Evolutionary conservation across 2,888 invertebrate genomes (phyloP), one percentile per base, ranked within the genome.

Genomic region (Oscheius sp.): DNA sequence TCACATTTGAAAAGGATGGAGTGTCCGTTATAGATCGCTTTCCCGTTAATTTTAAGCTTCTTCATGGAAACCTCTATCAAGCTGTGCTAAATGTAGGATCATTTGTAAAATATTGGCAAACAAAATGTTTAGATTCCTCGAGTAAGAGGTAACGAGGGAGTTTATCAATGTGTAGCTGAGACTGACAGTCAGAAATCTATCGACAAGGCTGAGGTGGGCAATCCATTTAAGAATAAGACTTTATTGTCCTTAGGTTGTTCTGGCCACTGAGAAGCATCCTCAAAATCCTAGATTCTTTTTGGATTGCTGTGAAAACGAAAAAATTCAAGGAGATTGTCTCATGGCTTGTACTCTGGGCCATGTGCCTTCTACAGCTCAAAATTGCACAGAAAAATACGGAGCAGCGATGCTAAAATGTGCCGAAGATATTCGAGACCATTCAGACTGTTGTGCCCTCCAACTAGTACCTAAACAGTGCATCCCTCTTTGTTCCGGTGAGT

Each of bases 401-500:
- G 25, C 50, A 10, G 45, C 72, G 8, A 64, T 77, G 23, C 72
- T 80, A 27, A 78, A 75, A 63, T 80, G 80, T 46, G 76, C 80
- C 3, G 46, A 66, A 1, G 78, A 78, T 45, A 63, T 70, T n/a
- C 66, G 73, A 6, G 80, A 80, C 64, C 80, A 80, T 65, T 72
- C 75, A 5, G 80, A 80, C 34, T 80, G 80, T 45, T 80, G 80
- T 48, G 52, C 71, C 2, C 67, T 61, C 8, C 61, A 63, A 17
- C 70, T 72, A 6, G 75, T 80, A 4, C 55, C 70, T 1, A 45
- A 57, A 8, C 68, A 71, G 34, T 80, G 80, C 65, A 65, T 80
- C 10, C 72, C 77, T 25, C 64, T 80, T 8, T 80, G 80, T 52
- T 72, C 75, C 17, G 80, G 80, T 45, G 74, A 72, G 46, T 4